A percentile compares a stretch with the other conserved stretches of the same genome.
These are phyloP conservation scores for Pseudotriccus pelzelni DNA, from an alignment of 2,797 vertebrate species.

Conservation along the genomic window DNA sequence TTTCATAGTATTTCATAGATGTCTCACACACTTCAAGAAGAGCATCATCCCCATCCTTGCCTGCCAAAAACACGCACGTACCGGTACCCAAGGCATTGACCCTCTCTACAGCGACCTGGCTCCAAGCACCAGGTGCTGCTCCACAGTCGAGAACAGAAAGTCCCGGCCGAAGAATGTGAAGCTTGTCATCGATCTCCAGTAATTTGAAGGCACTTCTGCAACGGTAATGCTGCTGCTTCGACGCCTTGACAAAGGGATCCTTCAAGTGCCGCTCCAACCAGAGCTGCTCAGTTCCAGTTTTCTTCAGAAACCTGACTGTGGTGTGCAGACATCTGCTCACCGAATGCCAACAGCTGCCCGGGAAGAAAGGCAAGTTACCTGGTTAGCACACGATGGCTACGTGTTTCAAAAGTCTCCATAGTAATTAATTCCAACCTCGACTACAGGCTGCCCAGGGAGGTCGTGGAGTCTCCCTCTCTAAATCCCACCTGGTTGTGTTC, in stretches of 20 bases:
- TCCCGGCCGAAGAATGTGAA: conserved; percentile 83
- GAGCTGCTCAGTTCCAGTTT: conserved; percentile 76
- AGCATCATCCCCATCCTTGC: neutral
- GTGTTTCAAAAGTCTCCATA: fast-evolving
- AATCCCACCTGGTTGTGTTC: neutral
- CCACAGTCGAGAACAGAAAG: conserved; percentile 90
- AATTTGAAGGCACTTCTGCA: conserved; percentile 96
- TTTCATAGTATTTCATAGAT: neutral
- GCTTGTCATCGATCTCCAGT: conserved; percentile 86
- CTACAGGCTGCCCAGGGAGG: neutral
- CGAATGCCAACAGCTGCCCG: neutral
- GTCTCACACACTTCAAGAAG: neutral
- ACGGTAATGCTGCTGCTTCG: conserved; percentile 82
- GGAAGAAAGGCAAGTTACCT: neutral
- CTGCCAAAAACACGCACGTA: conserved; percentile 52
- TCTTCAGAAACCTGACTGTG: conserved; percentile 39
- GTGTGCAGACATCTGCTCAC: conserved; percentile 70
- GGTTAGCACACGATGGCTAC: fast-evolving
- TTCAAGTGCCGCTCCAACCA: conserved; percentile 86
- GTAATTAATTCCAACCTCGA: fast-evolving
- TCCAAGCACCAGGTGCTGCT: conserved; percentile 94
- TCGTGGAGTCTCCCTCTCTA: fast-evolving
- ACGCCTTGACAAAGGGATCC: conserved; percentile 91
- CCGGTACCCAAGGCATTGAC: conserved; percentile 87
- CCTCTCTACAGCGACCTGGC: conserved; percentile 87